These are phyloP conservation scores for Tortricodes alternella DNA, from an alignment of 2,888 invertebrate genomes.

Conservation along the genomic window DNA sequence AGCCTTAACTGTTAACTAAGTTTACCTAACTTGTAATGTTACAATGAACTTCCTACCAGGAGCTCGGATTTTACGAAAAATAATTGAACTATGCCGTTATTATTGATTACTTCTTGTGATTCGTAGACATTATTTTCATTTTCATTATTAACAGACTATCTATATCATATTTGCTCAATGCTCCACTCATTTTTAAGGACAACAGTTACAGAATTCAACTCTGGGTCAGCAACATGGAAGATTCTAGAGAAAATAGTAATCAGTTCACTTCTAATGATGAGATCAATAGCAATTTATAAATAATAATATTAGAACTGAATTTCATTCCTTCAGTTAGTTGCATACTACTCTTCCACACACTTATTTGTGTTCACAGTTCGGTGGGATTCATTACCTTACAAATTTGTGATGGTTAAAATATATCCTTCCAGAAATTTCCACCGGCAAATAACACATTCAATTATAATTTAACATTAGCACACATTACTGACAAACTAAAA, in stretches of 20 bases:
- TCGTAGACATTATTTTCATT: constrained; percentile 1
- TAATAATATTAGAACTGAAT: constrained; percentile 18
- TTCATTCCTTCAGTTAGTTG: constrained; percentile 1
- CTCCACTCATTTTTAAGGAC: not conserved
- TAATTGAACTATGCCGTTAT: constrained; percentile 1
- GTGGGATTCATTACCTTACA: constrained; percentile 15
- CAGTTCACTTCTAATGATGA: constrained; percentile 21
- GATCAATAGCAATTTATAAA: constrained; percentile 26
- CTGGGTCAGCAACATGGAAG: not conserved
- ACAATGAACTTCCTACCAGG: constrained; percentile 13
- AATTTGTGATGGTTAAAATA: not conserved
- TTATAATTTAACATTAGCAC: too few relatives aligned
- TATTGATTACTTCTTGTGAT: constrained; percentile 14
- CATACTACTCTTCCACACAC: not conserved
- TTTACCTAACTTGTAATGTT: constrained; percentile 16
- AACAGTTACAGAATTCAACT: not conserved
- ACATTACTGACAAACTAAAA: too few relatives aligned
- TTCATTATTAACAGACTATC: not conserved
- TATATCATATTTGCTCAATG: not conserved
- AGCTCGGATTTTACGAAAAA: constrained; percentile 14
- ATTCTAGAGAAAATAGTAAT: not conserved
- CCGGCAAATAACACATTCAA: too few relatives aligned
- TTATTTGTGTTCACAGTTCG: constrained; percentile 16
- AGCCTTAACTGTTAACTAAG: constrained; percentile 25
- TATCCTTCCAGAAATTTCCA: not conserved